Evolutionary conservation across 1,140 invertebrate genomes (phyloP), one percentile per base, ranked within the genome.

Genomic region (Scaptomyza montana): DNA sequence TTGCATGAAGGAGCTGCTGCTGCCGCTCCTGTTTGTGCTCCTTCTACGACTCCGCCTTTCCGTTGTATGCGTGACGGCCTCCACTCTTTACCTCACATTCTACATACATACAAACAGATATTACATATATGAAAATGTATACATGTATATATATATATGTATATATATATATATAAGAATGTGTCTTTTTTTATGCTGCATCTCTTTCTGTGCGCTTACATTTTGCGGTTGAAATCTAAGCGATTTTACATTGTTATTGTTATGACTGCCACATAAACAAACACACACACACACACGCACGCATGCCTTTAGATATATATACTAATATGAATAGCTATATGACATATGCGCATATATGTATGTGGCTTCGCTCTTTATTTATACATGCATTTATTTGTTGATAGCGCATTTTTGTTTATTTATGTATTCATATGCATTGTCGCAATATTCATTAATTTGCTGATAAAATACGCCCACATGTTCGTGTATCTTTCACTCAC

Each of bases 211-310:
- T 59, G 65, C 60, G 74, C 61, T 65, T 70, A 82, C 62, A 82
- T 66, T 74, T 82, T 87, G 84, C 76, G 82, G 79, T 89, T 89
- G 62, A 82, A 89, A 84, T 87, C 82, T 84, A 87, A 87, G 84
- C 84, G 84, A 87, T 89, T 87, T 87, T 87, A 82, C 82, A 89
- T 89, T 87, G 82, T 89, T 87, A 89, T 87, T 87, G 79, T 87
- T 89, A 84, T 89, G 87, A 87, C 81, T 89, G 76, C 50, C 70
- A 68, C 56, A 53, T 51, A 53, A 50, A 46, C 62, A 49, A 67
- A 28, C 66, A 50, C 49, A 45, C 46, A 0, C 63, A 21, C 36
- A 39, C 12, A 43, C 10, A 43, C n/a, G 10, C 10, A 41, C 10
- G 46, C 54, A 21, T 54, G 45, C 2, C 39, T 69, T 46, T 74